phyloP scores from a whole-genome alignment of 92 coral and sea anemone genomes.

The Porites evermanni region DNA sequence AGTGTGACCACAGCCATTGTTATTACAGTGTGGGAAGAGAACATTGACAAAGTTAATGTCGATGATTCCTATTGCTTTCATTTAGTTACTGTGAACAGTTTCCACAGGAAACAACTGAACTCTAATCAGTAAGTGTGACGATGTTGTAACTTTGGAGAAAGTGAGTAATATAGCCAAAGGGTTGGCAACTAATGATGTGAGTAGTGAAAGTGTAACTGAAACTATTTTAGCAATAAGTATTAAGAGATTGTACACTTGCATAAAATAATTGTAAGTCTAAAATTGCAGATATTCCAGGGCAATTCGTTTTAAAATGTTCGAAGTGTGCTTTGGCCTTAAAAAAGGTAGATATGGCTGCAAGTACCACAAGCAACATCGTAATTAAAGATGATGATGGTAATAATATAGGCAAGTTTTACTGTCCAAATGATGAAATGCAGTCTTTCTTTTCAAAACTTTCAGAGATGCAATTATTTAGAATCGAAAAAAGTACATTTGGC shows the following conservation, averaged over 20 bases:
- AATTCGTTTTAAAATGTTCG: conserved; percentile 6
- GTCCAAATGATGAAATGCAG: background rate
- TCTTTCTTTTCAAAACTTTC: too few relatives aligned
- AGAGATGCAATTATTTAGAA: too few relatives aligned
- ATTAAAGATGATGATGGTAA: conserved; percentile 22
- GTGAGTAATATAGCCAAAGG: conserved; percentile 22
- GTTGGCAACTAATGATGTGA: conserved; percentile 30
- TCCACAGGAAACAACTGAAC: conserved; percentile 44
- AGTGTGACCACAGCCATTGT: too few relatives aligned
- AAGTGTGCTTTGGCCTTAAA: conserved; percentile 20
- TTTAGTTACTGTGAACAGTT: conserved; percentile 40
- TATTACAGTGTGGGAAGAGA: conserved; percentile 49
- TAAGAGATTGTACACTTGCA: conserved; percentile 9
- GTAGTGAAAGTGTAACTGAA: background rate
- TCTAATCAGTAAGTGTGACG: conserved; percentile 21
- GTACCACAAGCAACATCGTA: conserved; percentile 5
- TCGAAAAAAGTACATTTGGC: too few relatives aligned
- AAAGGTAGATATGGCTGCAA: conserved; percentile 18
- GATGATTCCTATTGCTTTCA: conserved; percentile 38
- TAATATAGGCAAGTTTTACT: conserved; percentile 15
- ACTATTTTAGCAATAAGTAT: conserved; percentile 21
- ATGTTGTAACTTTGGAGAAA: background rate
- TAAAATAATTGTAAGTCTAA: conserved; percentile 27
- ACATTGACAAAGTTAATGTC: conserved; percentile 36
- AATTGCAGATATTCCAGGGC: conserved; percentile 10